These are phyloP conservation scores for Sebastes iracundus DNA, from an alignment of 2,797 vertebrate species.

Conservation along the genomic window DNA sequence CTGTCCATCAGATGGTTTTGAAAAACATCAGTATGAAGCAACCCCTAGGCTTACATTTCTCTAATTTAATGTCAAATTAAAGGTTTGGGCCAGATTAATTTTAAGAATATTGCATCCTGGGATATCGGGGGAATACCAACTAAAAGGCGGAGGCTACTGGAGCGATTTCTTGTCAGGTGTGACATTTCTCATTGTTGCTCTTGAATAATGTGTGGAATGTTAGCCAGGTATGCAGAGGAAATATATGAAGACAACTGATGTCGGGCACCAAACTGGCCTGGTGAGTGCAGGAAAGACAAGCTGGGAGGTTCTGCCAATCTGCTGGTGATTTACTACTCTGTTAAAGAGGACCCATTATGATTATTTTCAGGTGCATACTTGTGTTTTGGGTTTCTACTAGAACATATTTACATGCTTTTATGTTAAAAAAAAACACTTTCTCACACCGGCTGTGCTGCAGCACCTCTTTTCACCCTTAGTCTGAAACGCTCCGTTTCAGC, in stretches of 20 bases:
- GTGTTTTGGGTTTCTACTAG: no score
- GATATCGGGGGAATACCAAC: neutral
- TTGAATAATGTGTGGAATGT: constrained; percentile 63
- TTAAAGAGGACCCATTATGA: no score
- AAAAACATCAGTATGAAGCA: neutral
- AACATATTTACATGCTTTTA: no score
- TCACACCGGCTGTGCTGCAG: no score
- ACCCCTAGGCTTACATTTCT: neutral
- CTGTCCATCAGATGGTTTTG: neutral
- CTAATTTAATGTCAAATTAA: neutral
- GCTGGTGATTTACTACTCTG: constrained; percentile 12
- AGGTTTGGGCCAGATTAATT: neutral
- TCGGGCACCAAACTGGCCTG: constrained; percentile 38
- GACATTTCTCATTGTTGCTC: constrained; percentile 56
- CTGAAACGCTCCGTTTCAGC: no score
- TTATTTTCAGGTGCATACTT: no score
- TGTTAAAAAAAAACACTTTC: no score
- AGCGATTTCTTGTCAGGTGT: constrained; percentile 36
- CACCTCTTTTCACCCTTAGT: no score
- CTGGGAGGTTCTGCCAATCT: constrained; percentile 6
- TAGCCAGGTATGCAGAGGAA: constrained; percentile 59
- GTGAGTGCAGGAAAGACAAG: constrained; percentile 53
- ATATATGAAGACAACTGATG: constrained; percentile 58
- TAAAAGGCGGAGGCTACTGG: neutral
- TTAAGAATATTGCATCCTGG: neutral